These are phyloP conservation scores for Crenichthys baileyi DNA, from an alignment of 2,797 vertebrate species.

Conservation along the genomic window DNA sequence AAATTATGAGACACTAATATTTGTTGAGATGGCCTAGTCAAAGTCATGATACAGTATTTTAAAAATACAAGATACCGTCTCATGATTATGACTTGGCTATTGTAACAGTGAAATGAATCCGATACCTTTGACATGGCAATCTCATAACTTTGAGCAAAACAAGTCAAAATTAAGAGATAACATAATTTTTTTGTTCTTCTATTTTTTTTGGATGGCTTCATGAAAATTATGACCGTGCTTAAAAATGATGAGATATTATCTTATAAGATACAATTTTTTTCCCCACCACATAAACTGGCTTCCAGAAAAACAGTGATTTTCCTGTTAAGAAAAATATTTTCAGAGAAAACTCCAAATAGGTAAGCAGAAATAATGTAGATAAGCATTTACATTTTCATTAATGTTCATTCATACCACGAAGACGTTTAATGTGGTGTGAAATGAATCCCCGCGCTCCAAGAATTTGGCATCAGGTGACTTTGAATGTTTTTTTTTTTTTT, in stretches of 20 bases:
- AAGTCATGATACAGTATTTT: no score
- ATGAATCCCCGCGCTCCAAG: no score
- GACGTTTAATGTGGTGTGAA: no score
- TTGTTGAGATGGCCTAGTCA: no score
- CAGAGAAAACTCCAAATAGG: background rate
- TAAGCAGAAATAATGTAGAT: background rate
- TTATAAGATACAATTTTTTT: no score
- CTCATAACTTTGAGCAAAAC: background rate
- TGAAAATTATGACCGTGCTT: background rate
- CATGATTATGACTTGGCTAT: background rate
- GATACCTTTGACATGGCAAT: background rate
- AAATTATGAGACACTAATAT: no score
- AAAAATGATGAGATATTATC: background rate
- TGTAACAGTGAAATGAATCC: no score
- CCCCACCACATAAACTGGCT: background rate
- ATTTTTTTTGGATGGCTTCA: background rate
- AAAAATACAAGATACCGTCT: background rate
- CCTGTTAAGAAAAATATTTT: background rate
- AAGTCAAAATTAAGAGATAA: background rate
- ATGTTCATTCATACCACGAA: no score
- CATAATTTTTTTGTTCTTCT: background rate
- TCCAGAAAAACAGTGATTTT: background rate
- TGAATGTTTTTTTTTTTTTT: no score
- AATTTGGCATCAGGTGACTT: no score
- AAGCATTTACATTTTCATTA: no score